These are phyloP conservation scores for Trichoplusia ni DNA, from an alignment of 1,140 invertebrate species.

Conservation along the genomic window DNA sequence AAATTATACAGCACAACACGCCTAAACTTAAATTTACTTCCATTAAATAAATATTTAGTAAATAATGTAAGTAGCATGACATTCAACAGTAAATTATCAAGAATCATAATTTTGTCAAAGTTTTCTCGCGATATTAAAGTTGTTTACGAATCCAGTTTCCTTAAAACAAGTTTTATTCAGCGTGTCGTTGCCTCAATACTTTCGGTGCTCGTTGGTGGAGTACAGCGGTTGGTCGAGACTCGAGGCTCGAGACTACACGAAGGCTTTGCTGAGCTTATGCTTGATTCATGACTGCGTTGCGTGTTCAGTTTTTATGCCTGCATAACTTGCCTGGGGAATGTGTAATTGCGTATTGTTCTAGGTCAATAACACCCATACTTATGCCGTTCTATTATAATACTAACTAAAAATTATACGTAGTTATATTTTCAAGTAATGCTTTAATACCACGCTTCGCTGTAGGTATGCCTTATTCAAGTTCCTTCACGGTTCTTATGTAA, in stretches of 20 bases:
- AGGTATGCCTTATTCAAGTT: too few relatives aligned
- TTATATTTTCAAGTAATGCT: too few relatives aligned
- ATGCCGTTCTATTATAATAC: slow-evolving; percentile 4
- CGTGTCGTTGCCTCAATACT: background rate
- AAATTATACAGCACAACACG: too few relatives aligned
- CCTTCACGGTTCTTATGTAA: too few relatives aligned
- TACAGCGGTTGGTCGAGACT: background rate
- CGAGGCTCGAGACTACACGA: slow-evolving; percentile 3
- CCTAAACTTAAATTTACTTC: too few relatives aligned
- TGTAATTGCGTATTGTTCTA: slow-evolving; percentile 33
- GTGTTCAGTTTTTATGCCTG: slow-evolving; percentile 24
- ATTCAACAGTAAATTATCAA: too few relatives aligned
- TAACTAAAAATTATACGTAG: slow-evolving; percentile 3
- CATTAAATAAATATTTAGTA: too few relatives aligned
- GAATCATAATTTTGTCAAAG: too few relatives aligned
- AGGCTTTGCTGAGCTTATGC: background rate
- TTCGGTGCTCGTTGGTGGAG: background rate
- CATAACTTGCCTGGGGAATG: slow-evolving; percentile 19
- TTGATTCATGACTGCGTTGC: slow-evolving; percentile 18
- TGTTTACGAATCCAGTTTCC: background rate
- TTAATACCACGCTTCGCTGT: too few relatives aligned
- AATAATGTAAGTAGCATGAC: too few relatives aligned
- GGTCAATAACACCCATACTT: slow-evolving; percentile 22
- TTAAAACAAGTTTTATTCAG: background rate
- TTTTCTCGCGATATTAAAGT: too few relatives aligned